phyloP scores from a whole-genome alignment of 2,797 vertebrate species.

The Poecile montanus region DNA sequence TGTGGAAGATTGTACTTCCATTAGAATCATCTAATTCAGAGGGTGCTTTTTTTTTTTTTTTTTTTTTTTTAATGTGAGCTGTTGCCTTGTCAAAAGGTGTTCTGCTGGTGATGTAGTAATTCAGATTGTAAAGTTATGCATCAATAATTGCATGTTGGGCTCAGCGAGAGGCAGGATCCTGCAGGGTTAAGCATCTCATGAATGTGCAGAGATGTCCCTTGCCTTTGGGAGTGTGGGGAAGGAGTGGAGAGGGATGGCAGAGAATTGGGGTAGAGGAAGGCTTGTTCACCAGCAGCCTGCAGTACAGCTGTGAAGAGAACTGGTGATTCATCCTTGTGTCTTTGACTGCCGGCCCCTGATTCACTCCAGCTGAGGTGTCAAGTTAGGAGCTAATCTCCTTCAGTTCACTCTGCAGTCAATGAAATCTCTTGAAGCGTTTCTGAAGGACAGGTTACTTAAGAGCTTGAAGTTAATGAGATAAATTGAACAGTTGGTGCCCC shows the following conservation, averaged over 20 bases:
- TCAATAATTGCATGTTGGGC: not conserved
- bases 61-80: constrained; percentile 18
- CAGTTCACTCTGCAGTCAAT: constrained; percentile 13
- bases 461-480: constrained; percentile 34
- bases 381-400: constrained; percentile 30
- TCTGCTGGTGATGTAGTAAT: constrained; percentile 8
- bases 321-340: not conserved
- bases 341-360: not conserved
- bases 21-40: constrained; percentile 64
- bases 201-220: not conserved
- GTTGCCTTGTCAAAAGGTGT: constrained; percentile 17
- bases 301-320: not conserved
- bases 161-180: not conserved
- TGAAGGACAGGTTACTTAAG: constrained; percentile 53
- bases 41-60: not conserved
- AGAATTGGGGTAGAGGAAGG: not conserved
- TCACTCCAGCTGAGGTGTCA: constrained; percentile 5
- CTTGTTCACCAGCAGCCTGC: not conserved
- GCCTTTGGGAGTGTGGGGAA: not conserved
- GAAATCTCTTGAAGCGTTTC: constrained; percentile 27
- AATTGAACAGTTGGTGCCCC: constrained; percentile 33
- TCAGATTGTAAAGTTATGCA: not conserved
- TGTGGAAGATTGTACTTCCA: constrained; percentile 72
- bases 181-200: not conserved
- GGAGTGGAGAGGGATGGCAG: not conserved